Evolutionary conservation across 2,113 vertebrate species (phyloP).

Genomic region (Caloenas nicobarica): DNA sequence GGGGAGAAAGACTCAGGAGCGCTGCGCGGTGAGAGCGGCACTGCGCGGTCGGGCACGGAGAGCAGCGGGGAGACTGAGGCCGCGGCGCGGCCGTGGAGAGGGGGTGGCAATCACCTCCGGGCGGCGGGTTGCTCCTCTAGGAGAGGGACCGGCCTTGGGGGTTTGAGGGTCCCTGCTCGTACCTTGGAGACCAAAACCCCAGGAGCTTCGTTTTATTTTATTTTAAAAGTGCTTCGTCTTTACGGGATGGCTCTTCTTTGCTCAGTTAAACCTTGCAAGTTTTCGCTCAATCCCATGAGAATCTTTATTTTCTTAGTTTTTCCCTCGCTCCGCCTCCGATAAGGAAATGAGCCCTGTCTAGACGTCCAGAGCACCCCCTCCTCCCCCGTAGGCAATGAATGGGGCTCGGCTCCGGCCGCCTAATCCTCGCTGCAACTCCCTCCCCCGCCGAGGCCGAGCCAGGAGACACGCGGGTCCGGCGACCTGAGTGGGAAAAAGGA

Average conservation of each 20-base stretch:
- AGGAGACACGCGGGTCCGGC: neutral
- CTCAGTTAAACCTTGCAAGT: neutral
- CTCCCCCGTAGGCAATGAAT: neutral
- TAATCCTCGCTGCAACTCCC: neutral
- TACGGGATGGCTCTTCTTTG: neutral
- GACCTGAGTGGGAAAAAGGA: neutral
- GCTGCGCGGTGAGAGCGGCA: neutral
- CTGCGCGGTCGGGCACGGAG: neutral
- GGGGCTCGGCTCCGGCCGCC: neutral
- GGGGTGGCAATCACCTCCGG: neutral
- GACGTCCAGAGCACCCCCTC: conserved; percentile 39
- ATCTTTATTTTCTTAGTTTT: neutral
- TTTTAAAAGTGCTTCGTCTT: neutral
- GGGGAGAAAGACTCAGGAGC: neutral
- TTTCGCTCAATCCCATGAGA: neutral
- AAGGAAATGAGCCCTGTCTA: conserved; percentile 71
- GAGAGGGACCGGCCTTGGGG: neutral
- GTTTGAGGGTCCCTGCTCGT: neutral
- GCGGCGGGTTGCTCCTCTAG: neutral
- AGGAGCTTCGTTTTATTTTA: neutral
- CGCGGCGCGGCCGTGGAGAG: neutral
- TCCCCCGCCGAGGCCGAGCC: neutral
- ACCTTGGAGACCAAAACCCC: neutral
- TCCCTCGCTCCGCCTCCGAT: conserved; percentile 36
- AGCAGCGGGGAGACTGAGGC: neutral